Percentiles rank a stretch among this genome's conserved stretches.
Evolutionary conservation across 2,797 vertebrate genomes (phyloP).

Genomic region (Crenuchus spilurus): DNA sequence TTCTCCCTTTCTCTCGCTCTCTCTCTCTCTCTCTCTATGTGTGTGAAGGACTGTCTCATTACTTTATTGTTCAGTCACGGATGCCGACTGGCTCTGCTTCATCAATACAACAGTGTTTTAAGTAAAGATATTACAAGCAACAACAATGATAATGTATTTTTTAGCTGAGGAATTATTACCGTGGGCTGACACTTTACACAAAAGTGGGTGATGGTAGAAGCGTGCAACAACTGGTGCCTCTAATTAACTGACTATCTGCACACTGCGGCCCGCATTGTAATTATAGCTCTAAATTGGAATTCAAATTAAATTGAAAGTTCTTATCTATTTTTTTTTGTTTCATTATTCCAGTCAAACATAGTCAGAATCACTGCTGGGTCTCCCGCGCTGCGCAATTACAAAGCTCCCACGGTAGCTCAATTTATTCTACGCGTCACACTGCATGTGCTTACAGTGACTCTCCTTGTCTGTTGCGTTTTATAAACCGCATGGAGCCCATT

Average conservation of each 20-base stretch:
- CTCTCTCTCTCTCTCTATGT: too few species aligned
- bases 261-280: constrained; percentile 45
- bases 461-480: constrained; percentile 19
- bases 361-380: neutral
- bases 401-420: neutral
- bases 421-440: neutral
- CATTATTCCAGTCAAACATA: constrained; percentile 19
- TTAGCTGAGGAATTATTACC: constrained; percentile 5
- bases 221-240: neutral
- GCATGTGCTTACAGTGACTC: neutral
- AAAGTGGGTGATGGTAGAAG: neutral
- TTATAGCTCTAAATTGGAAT: constrained; percentile 60
- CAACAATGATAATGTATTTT: constrained; percentile 10
- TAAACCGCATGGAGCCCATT: constrained; percentile 16
- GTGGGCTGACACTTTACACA: neutral
- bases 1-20: neutral
- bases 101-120: neutral
- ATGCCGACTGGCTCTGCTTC: neutral
- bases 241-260: constrained; percentile 58
- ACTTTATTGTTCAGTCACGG: constrained; percentile 5
- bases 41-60: constrained; percentile 21
- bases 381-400: neutral
- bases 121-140: constrained; percentile 30
- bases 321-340: constrained; percentile 56
- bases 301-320: constrained; percentile 58